Percentiles rank a stretch among this genome's conserved stretches.
phyloP scores from a whole-genome alignment of 2,888 invertebrate genomes.

The Cheiracanthium punctorium region DNA sequence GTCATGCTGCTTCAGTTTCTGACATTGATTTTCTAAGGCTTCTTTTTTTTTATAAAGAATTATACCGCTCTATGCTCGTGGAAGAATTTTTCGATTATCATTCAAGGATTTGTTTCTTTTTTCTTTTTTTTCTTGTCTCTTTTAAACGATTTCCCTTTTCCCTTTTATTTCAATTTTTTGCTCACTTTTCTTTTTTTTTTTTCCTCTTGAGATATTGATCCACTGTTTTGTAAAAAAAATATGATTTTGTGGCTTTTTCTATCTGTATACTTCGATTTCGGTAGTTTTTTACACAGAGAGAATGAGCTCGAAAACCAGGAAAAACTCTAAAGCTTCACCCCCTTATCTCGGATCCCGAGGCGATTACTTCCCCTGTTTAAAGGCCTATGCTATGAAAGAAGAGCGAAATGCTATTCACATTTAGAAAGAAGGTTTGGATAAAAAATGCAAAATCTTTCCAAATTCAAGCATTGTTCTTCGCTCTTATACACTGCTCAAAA shows the following conservation, averaged over 20 bases:
- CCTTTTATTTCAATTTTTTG: constrained; percentile 10
- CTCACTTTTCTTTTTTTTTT: neutral
- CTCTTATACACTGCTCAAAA: too few species aligned
- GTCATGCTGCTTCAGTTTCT: constrained; percentile 39
- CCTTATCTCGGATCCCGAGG: constrained; percentile 39
- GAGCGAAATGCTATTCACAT: constrained; percentile 38
- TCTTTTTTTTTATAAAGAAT: too few species aligned
- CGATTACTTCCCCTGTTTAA: constrained; percentile 41
- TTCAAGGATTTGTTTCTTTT: neutral
- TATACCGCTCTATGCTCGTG: constrained; percentile 28
- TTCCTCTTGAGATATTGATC: constrained; percentile 41
- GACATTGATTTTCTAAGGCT: constrained; percentile 45
- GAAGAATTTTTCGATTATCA: constrained; percentile 56
- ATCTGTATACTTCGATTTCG: neutral
- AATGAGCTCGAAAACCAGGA: neutral
- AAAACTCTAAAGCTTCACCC: constrained; percentile 19
- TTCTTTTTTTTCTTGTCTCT: neutral
- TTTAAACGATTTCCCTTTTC: neutral
- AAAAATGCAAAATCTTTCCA: too few species aligned
- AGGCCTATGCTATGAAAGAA: constrained; percentile 26
- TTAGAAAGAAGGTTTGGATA: neutral
- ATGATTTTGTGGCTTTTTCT: constrained; percentile 33
- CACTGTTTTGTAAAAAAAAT: constrained; percentile 5
- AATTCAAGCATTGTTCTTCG: too few species aligned
- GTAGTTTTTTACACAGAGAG: neutral